Evolutionary conservation across 2,888 invertebrate genomes (phyloP), one percentile per base, ranked within the genome.

Genomic region (Drosophila ustulata): DNA sequence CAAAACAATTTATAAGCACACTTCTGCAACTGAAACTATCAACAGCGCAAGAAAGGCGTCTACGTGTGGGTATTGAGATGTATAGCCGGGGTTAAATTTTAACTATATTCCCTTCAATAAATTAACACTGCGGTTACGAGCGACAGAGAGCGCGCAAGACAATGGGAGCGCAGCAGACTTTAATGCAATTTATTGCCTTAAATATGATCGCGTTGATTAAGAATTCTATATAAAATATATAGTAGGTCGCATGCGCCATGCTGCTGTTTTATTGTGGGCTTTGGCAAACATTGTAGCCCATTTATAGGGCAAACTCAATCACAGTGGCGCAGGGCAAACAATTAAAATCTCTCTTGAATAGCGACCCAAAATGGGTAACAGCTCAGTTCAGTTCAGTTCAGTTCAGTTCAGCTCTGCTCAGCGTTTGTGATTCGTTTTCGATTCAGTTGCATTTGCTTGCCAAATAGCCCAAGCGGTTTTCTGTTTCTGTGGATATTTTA

Each of bases 41-140:
- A 77, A 70, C 68, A 50, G 61, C 32, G 37, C 26, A 26, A 41
- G 41, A 41, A 56, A 63, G 55, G 49, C 58, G 46, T 34, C 43
- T 37, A 46, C 50, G 32, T 47, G 34, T 59, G 18, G 13, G 26
- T 30, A 52, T 43, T 39, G 41, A 70, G 78, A 85, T 70, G 80
- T 75, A 85, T 80, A 67, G 73, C 72, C 67, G 66, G 59, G 81
- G 79, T 86, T 83, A 73, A 73, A 71, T 75, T 75, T 78, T 76
- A 80, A 73, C 81, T 71, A 70, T 67, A 69, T 71, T 69, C 61
- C 57, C 64, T 52, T 72, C 67, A 76, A 82, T 84, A 87, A 87
- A 87, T 89, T 76, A 75, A 65, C 69, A 71, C 37, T 51, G 26
- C 45, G 45, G 47, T n/a, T 41, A 6, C 39, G 6, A 41, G 39